phyloP scores from a whole-genome alignment of 1,140 invertebrate genomes.

The Papilio polytes region DNA sequence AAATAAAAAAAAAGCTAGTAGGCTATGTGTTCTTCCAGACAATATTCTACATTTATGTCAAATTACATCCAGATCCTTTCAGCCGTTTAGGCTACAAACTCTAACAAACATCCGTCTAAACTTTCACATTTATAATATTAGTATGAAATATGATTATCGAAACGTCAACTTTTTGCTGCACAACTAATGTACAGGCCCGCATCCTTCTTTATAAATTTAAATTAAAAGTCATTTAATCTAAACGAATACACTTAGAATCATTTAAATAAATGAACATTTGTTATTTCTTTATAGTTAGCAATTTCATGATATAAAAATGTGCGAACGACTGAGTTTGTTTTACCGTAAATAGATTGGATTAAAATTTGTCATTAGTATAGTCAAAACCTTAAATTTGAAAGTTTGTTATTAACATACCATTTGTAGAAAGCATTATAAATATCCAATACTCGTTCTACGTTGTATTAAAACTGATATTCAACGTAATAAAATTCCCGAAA shows the following conservation, averaged over 20 bases:
- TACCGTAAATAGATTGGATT: neutral
- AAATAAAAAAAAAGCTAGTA: too few relatives aligned
- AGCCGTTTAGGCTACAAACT: too few relatives aligned
- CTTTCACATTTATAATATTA: too few relatives aligned
- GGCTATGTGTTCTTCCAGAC: too few relatives aligned
- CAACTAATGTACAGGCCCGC: neutral
- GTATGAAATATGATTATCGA: neutral
- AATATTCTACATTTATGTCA: too few relatives aligned
- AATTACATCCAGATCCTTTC: too few relatives aligned
- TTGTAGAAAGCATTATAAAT: neutral
- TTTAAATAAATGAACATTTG: neutral
- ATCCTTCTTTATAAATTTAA: constrained; percentile 16
- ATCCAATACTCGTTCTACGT: neutral
- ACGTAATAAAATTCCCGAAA: neutral
- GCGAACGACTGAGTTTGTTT: neutral
- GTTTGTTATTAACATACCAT: neutral
- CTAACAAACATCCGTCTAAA: too few relatives aligned
- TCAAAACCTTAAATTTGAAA: neutral
- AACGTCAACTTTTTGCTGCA: neutral
- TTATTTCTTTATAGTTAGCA: neutral
- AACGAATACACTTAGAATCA: neutral
- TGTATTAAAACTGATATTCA: neutral
- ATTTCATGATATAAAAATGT: neutral
- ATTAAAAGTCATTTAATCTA: neutral
- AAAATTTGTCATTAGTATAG: too few relatives aligned